Conservation (phyloP, 35 echinoderm and acorn worm genomes). For the Amphiura filiformis region DNA sequence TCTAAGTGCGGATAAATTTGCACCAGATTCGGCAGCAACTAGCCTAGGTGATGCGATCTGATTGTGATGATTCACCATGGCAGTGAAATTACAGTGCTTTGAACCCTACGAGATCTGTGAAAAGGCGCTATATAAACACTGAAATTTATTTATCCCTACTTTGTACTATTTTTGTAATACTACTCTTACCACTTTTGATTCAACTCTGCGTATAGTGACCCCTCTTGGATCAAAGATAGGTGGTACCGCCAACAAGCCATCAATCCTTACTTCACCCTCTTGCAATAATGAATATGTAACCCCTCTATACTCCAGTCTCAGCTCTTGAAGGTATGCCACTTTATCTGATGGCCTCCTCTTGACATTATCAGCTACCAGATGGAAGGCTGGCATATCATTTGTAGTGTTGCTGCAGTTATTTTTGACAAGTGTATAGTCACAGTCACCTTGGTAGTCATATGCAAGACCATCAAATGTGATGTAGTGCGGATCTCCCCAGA, state of each 20-base stretch:
- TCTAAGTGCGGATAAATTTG: no score
- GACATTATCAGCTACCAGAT: slow-evolving; percentile 48
- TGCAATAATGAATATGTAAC: slow-evolving; percentile 28
- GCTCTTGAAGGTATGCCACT: slow-evolving; percentile 50
- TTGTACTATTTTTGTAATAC: no score
- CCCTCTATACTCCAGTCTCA: slow-evolving; percentile 32
- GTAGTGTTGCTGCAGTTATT: slow-evolving; percentile 69
- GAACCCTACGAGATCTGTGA: no score
- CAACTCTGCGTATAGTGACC: slow-evolving; percentile 56
- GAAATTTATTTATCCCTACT: no score
- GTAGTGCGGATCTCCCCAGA: slow-evolving; percentile 89
- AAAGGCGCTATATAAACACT: no score
- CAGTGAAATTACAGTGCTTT: no score
- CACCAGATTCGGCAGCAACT: no score
- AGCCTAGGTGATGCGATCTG: no score
- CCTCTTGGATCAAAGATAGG: slow-evolving; percentile 9
- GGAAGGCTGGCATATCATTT: background rate
- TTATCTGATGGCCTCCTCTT: slow-evolving; percentile 55
- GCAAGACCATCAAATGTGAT: no score
- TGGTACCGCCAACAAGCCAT: slow-evolving; percentile 22
- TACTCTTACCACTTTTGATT: slow-evolving; percentile 57
- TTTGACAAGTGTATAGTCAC: no score
- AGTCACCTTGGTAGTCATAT: no score
- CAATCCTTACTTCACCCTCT: slow-evolving; percentile 55
- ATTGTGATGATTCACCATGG: no score